These are phyloP conservation scores for Bos indicus DNA, from an alignment of 2,113 vertebrate species.

Conservation along the genomic window DNA sequence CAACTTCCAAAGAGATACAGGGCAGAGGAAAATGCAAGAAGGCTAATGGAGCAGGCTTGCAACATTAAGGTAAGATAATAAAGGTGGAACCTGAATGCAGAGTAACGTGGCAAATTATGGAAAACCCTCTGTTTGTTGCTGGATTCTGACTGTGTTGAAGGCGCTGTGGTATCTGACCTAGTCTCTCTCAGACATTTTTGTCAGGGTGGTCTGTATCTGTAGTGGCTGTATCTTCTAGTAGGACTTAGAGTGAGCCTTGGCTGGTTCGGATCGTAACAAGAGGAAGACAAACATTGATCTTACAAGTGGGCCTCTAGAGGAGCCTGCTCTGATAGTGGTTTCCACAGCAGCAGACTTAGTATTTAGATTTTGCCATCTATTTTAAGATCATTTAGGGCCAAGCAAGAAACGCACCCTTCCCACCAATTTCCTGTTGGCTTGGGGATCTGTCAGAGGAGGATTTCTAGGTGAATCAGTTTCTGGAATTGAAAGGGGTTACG, in stretches of 20 bases:
- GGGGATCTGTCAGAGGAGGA: too few species aligned
- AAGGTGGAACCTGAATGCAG: background rate
- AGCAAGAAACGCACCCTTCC: background rate
- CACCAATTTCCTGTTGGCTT: background rate
- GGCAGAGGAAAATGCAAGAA: conserved; percentile 95
- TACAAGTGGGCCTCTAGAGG: background rate
- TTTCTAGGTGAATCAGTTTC: background rate
- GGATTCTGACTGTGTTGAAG: background rate
- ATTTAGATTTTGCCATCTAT: conserved; percentile 50
- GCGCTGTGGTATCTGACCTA: background rate
- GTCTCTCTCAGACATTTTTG: background rate
- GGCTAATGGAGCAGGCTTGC: conserved; percentile 98
- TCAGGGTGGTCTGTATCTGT: background rate
- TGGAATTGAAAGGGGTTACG: background rate
- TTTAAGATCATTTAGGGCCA: conserved; percentile 44
- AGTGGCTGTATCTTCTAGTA: background rate
- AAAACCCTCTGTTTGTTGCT: background rate
- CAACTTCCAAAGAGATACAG: conserved; percentile 98
- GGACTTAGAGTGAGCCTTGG: background rate
- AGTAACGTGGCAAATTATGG: background rate
- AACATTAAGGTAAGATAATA: conserved; percentile 92
- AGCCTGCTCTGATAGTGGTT: conserved; percentile 34
- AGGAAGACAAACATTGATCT: conserved; percentile 21
- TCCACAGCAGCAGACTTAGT: conserved; percentile 42
- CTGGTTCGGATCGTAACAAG: background rate